Percentiles rank a stretch among this genome's conserved stretches.
phyloP scores from a whole-genome alignment of 2,113 vertebrate genomes.

The Odontesthes bonariensis region DNA sequence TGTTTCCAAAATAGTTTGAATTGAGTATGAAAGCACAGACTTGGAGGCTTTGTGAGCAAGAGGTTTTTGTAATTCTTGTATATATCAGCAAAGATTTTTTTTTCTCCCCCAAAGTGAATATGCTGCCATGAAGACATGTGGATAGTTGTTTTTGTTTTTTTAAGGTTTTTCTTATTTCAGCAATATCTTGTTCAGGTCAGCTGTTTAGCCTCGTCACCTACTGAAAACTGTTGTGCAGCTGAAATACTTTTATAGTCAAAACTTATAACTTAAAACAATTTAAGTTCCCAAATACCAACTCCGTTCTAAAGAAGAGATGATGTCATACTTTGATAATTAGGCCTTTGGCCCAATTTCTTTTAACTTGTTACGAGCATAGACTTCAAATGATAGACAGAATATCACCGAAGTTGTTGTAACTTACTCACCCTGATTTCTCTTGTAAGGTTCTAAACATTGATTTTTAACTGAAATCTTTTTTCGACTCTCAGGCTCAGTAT shows the following conservation, averaged over 20 bases:
- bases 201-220: not conserved
- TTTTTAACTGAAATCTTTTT: slow-evolving; percentile 10
- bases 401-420: not conserved
- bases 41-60: not conserved
- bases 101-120: not conserved
- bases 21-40: not conserved
- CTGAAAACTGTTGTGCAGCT: not conserved
- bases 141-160: not conserved
- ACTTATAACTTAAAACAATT: too few species aligned
- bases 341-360: too few species aligned
- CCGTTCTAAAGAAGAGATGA: not conserved
- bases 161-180: not conserved
- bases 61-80: slow-evolving; percentile 11
- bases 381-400: not conserved
- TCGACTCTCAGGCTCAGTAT: slow-evolving; percentile 89
- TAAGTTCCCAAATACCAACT: not conserved
- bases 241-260: not conserved
- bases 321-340: not conserved
- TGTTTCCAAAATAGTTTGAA: not conserved
- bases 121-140: not conserved
- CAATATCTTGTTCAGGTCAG: not conserved
- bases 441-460: not conserved
- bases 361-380: not conserved
- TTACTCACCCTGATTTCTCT: not conserved
- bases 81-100: not conserved